Evolutionary conservation across 2,888 invertebrate genomes (phyloP), one percentile per base, ranked within the genome.

Genomic region (Isotomurus palustris): DNA sequence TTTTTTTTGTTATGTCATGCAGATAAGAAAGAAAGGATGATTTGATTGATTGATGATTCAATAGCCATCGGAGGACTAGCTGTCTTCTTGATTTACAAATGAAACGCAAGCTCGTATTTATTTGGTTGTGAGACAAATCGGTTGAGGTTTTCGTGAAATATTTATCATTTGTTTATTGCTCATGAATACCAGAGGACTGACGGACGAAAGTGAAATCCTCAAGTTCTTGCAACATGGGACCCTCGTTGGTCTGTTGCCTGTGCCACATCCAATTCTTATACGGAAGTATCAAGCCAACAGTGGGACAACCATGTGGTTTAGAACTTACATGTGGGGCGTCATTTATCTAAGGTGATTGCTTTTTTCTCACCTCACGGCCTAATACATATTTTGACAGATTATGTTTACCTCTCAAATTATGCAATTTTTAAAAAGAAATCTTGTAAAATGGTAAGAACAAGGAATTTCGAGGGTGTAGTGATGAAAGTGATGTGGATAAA

Each of bases 281-380:
- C 82, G 99, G 72, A 94, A 97, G 79, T 99, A 99, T 79, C 99
- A 99, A 78, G 95, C 97, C 47, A 99, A 99, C 78, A 86, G 88
- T 35, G 97, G 96, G 62, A 99, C 99, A 1, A 96, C 96, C 25
- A 93, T 95, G 73, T 99, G 99, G 99, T 99, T 99, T 80, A 82
- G 97, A 55, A 99, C 97, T 0, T 99, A 99, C 76, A 91, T 99
- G 85, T 99, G 97, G 97, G 99, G 97, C 50, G 93, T 99, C 54
- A 96, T 99, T 70, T 99, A 99, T 78, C 82, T 99, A 72, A 85
- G 93, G 86, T 90, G 74, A 73, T 73, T n/a, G 6, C 8, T n/a
- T 40, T 40, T n/a, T 6, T 19, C 17, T 10, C n/a, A n/a, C n/a
- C n/a, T n/a, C n/a, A n/a, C n/a, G n/a, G n/a, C n/a, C n/a, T n/a